Evolutionary conservation across 2,797 vertebrate genomes (phyloP).

Genomic region (Alfaro cultratus): DNA sequence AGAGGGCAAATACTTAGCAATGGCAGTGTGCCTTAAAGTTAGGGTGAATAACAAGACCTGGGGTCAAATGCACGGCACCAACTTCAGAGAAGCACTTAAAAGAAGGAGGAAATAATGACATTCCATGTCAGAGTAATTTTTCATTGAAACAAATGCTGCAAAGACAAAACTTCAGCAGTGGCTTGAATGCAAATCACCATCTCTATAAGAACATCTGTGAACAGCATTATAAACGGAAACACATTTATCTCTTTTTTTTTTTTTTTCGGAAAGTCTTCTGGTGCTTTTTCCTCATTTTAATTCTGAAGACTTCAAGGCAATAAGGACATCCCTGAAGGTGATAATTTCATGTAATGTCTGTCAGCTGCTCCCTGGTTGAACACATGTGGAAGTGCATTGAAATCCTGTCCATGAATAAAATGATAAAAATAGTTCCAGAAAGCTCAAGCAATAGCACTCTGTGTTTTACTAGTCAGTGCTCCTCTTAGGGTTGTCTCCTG

Average conservation of each 20-base stretch:
- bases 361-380: slow-evolving; percentile 39
- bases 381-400: slow-evolving; percentile 32
- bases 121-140: slow-evolving; percentile 52
- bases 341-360: slow-evolving; percentile 40
- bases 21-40: neutral
- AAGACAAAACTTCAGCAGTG: slow-evolving; percentile 59
- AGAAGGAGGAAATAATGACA: slow-evolving; percentile 41
- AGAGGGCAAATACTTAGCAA: neutral
- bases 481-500: neutral
- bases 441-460: neutral
- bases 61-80: slow-evolving; percentile 27
- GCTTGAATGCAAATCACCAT: slow-evolving; percentile 54
- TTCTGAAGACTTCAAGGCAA: slow-evolving; percentile 41
- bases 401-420: slow-evolving; percentile 63
- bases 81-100: slow-evolving; percentile 32
- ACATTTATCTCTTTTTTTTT: slow-evolving; percentile 39
- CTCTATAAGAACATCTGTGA: slow-evolving; percentile 34
- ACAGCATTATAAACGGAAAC: slow-evolving; percentile 39
- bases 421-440: slow-evolving; percentile 24
- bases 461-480: neutral
- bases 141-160: slow-evolving; percentile 60
- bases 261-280: slow-evolving; percentile 10
- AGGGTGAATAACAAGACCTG: neutral
- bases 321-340: slow-evolving; percentile 38
- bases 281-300: slow-evolving; percentile 28